A percentile compares a stretch with the other conserved stretches of the same genome.
Conservation (phyloP, 2,797 vertebrate genomes). For the Etheostoma perlongum region DNA sequence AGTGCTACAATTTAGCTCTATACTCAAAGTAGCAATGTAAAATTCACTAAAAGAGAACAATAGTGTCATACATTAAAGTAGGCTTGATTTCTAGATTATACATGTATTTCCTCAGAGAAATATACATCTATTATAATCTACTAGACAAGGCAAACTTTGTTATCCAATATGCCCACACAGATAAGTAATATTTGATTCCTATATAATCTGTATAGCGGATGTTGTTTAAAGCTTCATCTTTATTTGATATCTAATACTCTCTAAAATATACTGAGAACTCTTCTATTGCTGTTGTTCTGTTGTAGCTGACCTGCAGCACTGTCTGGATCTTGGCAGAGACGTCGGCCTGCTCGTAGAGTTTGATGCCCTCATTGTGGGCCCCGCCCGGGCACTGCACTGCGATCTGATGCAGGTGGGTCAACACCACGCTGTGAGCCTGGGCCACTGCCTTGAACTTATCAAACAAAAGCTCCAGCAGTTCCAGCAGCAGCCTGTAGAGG, state of each 20-base stretch:
- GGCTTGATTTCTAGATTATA: not conserved
- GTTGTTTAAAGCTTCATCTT: not conserved
- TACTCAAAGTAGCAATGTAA: not conserved
- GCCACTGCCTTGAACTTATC: conserved; percentile 98
- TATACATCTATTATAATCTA: not conserved
- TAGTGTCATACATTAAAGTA: not conserved
- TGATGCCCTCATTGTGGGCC: conserved; percentile 90
- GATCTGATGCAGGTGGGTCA: conserved; percentile 91
- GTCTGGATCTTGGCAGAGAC: conserved; percentile 98
- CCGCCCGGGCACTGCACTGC: conserved; percentile 83
- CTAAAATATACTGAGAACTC: not conserved
- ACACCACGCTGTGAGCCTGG: conserved; percentile 91
- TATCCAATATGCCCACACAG: not conserved
- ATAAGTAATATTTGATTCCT: not conserved
- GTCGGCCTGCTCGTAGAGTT: conserved; percentile 97
- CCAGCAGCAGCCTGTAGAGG: conserved; percentile 91
- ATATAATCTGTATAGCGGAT: not conserved
- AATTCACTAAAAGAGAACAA: not conserved
- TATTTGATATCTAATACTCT: not conserved
- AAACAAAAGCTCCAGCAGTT: conserved; percentile 95
- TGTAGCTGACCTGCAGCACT: conserved; percentile 92
- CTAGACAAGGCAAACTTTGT: not conserved
- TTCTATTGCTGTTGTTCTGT: not conserved
- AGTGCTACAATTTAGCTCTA: not conserved
- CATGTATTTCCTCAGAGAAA: not conserved